Evolutionary conservation across 2,113 vertebrate genomes (phyloP), one percentile per base, ranked within the genome.

Genomic region (Ranitomeya imitator): DNA sequence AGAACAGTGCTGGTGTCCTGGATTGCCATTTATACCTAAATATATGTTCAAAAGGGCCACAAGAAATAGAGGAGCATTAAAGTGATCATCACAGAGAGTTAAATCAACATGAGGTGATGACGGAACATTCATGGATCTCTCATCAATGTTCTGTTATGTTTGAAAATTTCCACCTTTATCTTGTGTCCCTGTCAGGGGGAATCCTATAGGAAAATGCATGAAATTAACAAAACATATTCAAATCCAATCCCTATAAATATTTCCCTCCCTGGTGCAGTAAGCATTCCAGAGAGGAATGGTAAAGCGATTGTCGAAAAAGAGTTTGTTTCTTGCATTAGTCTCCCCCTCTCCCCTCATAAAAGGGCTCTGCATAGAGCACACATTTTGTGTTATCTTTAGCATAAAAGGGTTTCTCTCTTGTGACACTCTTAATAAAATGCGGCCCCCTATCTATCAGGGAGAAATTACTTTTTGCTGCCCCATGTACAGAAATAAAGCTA

Each of bases 131-230:
- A 54, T 84, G 12, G 13, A 84, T 84, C 82, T 55, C 60, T 71
- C 82, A 71, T 18, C 82, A 84, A 55, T n/a, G 63, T 71, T 15
- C 37, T 83, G 45, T 69, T 69, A 10, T 69, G 63, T 26, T 71
- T 23, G 19, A n/a, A 54, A 26, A 55, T 84, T 69, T 55, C 82
- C 51, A 26, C 15, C 61, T 83, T 67, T 52, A 69, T 84, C 51
- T 69, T 71, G 51, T 71, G 63, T 69, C 45, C 19, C 26, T 67
- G 63, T 55, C 63, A 55, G 15, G 8, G 51, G 7, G 45, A 71
- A 54, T 14, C 63, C n/a, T 11, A n/a, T 14, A n/a, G 52, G n/a
- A 15, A 55, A 21, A 55, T 9, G 31, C 57, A 81, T 31, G 16
- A 60, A 61, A 81, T 81, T 15, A 60, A 80, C 13, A 80, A 80